A percentile compares a stretch with the other conserved stretches of the same genome.
phyloP scores from a whole-genome alignment of 2,113 vertebrate genomes.

The Jaculus jaculus region DNA sequence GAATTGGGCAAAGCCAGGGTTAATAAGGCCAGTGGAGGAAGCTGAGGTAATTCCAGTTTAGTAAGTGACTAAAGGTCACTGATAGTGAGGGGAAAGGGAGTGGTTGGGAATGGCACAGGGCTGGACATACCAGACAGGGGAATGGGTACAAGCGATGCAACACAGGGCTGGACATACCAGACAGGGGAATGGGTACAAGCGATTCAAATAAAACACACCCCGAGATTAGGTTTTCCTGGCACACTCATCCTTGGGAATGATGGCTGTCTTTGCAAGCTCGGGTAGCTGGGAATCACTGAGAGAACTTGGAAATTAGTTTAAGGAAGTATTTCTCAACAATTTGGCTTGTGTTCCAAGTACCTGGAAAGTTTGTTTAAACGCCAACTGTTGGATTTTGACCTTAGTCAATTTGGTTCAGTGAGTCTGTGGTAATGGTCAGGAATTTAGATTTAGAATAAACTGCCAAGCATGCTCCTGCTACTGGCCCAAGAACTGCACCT shows the following conservation, averaged over 20 bases:
- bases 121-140: not conserved
- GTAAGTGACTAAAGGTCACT: not conserved
- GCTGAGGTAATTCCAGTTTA: not conserved
- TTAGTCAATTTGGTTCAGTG: not conserved
- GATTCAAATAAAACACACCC: not conserved
- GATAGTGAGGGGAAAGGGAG: not conserved
- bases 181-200: not conserved
- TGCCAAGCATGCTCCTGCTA: not conserved
- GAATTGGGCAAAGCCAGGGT: not conserved
- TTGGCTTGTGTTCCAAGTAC: not conserved
- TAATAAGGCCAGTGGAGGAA: not conserved
- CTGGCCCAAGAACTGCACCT: not conserved
- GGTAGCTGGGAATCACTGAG: not conserved
- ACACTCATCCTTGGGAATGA: not conserved
- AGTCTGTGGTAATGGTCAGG: not conserved
- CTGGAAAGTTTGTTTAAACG: not conserved
- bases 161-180: not conserved
- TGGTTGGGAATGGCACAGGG: too few species aligned
- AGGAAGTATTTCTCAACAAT: not conserved
- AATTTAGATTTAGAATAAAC: not conserved
- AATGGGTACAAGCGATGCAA: not conserved
- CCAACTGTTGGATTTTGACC: not conserved
- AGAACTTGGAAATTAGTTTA: not conserved
- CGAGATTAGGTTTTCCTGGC: not conserved
- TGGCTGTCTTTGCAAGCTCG: not conserved